These are phyloP conservation scores for Rhabdophis nuchalis DNA, from an alignment of 2,797 vertebrate species.

Conservation along the genomic window DNA sequence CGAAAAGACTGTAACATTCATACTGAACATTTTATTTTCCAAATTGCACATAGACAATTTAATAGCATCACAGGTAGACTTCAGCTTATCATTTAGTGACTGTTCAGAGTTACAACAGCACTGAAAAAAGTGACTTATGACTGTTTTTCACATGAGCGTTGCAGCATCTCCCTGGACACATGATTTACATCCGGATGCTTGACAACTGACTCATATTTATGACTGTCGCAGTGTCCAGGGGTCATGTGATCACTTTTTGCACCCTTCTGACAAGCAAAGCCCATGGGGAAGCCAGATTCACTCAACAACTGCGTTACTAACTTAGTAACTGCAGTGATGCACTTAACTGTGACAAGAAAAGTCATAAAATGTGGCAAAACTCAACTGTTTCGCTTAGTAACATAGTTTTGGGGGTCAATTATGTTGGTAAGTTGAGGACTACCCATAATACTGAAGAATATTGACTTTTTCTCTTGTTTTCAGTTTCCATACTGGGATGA, in stretches of 20 bases:
- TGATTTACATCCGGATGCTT: background rate
- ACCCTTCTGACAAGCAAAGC: background rate
- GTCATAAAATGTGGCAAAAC: background rate
- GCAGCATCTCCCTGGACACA: background rate
- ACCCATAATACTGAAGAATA: background rate
- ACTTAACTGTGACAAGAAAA: background rate
- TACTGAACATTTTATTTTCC: background rate
- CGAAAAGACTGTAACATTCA: background rate
- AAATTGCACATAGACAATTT: background rate
- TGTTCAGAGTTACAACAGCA: background rate
- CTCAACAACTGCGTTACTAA: background rate
- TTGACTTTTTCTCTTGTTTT: background rate
- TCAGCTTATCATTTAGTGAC: background rate
- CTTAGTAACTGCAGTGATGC: background rate
- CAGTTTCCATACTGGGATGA: background rate
- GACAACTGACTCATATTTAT: background rate
- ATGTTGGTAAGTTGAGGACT: background rate
- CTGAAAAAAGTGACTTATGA: background rate
- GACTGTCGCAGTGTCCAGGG: rapidly evolving
- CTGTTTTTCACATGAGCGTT: background rate
- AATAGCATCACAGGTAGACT: background rate
- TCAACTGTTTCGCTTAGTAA: background rate
- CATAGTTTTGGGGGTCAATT: background rate
- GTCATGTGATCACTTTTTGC: background rate
- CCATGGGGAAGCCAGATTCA: background rate